Evolutionary conservation across 2,797 vertebrate genomes (phyloP), one percentile per base, ranked within the genome.

Genomic region (Galago senegalensis): DNA sequence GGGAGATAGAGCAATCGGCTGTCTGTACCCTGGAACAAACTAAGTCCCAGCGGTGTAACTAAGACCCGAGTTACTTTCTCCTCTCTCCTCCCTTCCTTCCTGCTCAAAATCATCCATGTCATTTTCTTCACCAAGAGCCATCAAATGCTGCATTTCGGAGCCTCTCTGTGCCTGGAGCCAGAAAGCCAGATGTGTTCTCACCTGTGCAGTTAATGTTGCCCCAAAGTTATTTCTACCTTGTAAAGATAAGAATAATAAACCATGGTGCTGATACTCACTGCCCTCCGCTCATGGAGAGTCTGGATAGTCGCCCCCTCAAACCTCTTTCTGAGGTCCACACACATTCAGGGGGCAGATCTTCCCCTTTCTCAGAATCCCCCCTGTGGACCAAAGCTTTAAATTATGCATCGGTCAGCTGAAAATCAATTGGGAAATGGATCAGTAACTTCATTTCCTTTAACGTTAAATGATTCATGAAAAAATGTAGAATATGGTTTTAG

Each of bases 391-490:
- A 91, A 93, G 37, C 75, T 83, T 96, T 95, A 97, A 92, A 90
- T 91, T 91, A 81, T 85, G 34, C 75, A 58, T 83, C 65, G 76
- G 34, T 90, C 63, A 53, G 46, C 56, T 93, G 73, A 90, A 97
- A 95, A 89, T 88, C 70, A 85, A 87, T 94, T 96, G 80, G 72
- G 92, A 94, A 96, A 79, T 89, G 72, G 61, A 86, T 89, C 27
- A 84, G 25, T 49, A 82, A 70, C 53, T 95, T 94, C 61, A 89
- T 81, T 97, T 93, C 96, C 84, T 97, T 89, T 77, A 94, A 92
- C 89, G 37, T 83, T 76, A 86, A 96, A 17, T 88, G 61, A 96
- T 84, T 72, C 25, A 60, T 86, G 13, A 92, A 93, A 46, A 94
- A 87, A 23, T 76, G n/a, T 61, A 1, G 25, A 49, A 70, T 72